phyloP scores from a whole-genome alignment of 2,113 vertebrate genomes.

The Chloropsis cyanopogon region DNA sequence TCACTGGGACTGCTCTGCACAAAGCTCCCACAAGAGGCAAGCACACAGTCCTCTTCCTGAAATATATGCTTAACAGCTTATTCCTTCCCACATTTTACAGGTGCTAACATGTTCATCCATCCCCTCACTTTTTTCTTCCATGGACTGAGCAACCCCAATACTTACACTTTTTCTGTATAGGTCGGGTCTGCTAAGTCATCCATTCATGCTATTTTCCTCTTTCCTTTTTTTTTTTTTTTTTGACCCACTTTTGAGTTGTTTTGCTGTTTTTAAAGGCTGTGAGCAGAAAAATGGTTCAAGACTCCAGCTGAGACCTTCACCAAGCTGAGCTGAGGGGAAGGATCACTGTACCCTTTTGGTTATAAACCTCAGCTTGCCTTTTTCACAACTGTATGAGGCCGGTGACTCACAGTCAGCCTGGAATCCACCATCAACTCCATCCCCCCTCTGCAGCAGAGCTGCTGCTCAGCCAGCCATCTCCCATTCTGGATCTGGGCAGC shows the following conservation, averaged over 20 bases:
- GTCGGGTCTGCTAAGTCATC: not conserved
- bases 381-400: not conserved
- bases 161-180: not conserved
- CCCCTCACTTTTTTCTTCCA: not conserved
- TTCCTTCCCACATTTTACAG: not conserved
- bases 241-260: not conserved
- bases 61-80: not conserved
- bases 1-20: not conserved
- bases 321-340: not conserved
- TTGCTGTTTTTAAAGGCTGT: not conserved
- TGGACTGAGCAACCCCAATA: not conserved
- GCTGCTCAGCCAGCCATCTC: not conserved
- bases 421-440: not conserved
- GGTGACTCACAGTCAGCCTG: not conserved
- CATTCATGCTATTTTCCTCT: not conserved
- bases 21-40: not conserved
- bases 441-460: not conserved
- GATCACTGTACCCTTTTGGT: not conserved
- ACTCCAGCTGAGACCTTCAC: not conserved
- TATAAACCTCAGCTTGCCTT: not conserved
- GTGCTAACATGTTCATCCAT: not conserved
- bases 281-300: conserved; percentile 5
- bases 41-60: not conserved
- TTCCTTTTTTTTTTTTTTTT: not conserved
- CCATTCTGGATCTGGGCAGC: not conserved